A percentile compares a stretch with the other conserved stretches of the same genome.
phyloP scores from a whole-genome alignment of 1,140 invertebrate genomes.

The Brachystomella parvula region DNA sequence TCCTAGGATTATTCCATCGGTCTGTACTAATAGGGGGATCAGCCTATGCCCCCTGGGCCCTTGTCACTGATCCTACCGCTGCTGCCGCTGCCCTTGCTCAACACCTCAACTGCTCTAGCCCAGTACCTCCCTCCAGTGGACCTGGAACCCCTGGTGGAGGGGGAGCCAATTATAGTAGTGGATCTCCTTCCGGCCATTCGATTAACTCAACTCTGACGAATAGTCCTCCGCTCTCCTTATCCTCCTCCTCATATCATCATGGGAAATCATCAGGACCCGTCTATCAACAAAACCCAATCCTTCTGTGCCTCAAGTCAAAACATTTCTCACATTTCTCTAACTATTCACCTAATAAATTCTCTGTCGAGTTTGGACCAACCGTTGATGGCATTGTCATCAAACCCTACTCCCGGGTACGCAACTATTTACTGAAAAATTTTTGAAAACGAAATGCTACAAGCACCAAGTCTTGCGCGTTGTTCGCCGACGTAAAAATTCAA shows the following conservation, averaged over 20 bases:
- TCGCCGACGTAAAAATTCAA: no score
- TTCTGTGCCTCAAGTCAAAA: constrained; percentile 37
- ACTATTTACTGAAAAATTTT: neutral
- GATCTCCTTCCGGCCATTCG: neutral
- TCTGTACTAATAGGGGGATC: constrained; percentile 86
- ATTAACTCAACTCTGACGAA: constrained; percentile 1
- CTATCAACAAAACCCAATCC: constrained; percentile 26
- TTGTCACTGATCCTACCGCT: constrained; percentile 78
- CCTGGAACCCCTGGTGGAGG: no score
- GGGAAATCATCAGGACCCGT: constrained; percentile 23
- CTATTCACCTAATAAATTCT: constrained; percentile 70
- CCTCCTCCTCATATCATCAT: constrained; percentile 53
- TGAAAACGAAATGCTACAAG: neutral
- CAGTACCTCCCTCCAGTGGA: constrained; percentile 70
- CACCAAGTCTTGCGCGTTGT: neutral
- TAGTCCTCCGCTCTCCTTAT: neutral
- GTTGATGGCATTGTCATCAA: constrained; percentile 80
- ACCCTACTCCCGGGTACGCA: constrained; percentile 41
- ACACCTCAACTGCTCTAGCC: constrained; percentile 75
- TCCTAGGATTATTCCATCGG: constrained; percentile 73
- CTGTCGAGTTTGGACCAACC: constrained; percentile 74
- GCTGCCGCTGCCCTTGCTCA: constrained; percentile 76
- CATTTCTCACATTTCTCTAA: constrained; percentile 49
- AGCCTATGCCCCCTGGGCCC: constrained; percentile 84
- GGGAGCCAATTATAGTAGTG: neutral